Evolutionary conservation across 30 jellyfish, hydroid and myxozoan genomes (phyloP).

Genomic region (Catostylus mosaicus): DNA sequence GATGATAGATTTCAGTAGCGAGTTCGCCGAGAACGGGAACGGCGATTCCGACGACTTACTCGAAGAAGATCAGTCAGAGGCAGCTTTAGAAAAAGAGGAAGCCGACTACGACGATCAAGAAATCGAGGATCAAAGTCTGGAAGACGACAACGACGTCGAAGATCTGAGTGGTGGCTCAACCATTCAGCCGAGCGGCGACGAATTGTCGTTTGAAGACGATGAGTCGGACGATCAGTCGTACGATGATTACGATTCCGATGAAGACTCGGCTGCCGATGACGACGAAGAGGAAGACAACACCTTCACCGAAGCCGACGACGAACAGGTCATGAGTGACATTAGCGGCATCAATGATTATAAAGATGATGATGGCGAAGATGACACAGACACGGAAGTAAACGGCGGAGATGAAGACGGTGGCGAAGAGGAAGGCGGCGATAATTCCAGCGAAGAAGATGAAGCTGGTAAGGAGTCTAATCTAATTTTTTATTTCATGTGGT

Average conservation of each 20-base stretch:
- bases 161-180: slow-evolving; percentile 56
- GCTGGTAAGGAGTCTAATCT: not conserved
- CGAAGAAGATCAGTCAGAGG: slow-evolving; percentile 71
- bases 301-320: slow-evolving; percentile 70
- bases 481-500: too few species aligned
- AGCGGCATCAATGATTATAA: slow-evolving; percentile 65
- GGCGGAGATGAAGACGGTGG: slow-evolving; percentile 22
- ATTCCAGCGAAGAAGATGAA: not conserved
- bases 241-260: slow-evolving; percentile 67
- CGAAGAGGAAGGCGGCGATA: not conserved
- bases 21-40: slow-evolving; percentile 41
- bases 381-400: slow-evolving; percentile 11
- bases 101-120: slow-evolving; percentile 71
- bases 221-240: slow-evolving; percentile 19
- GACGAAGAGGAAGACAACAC: slow-evolving; percentile 47
- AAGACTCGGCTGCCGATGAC: slow-evolving; percentile 65
- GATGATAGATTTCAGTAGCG: slow-evolving; percentile 66
- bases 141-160: slow-evolving; percentile 62
- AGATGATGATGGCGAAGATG: slow-evolving; percentile 36
- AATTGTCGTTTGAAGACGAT: slow-evolving; percentile 59
- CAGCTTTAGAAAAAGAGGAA: slow-evolving; percentile 69
- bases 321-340: slow-evolving; percentile 66
- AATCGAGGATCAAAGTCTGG: slow-evolving; percentile 44
- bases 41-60: slow-evolving; percentile 47
- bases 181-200: slow-evolving; percentile 45